phyloP scores from a whole-genome alignment of 1,140 invertebrate genomes.

The Drosophila erecta region DNA sequence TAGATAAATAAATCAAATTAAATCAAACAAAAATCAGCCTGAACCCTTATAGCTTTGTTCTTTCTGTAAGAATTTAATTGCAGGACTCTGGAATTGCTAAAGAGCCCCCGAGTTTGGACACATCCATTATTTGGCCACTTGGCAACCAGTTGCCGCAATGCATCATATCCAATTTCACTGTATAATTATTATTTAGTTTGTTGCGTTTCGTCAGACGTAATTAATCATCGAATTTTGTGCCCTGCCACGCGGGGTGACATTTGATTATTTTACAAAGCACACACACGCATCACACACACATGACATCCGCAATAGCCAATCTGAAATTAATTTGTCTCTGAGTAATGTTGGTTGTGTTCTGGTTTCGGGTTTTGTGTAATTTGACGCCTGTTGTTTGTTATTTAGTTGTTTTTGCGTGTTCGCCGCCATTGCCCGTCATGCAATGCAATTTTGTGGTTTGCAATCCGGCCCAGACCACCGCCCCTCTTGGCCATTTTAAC shows the following conservation, averaged over 20 bases:
- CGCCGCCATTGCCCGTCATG: conserved; percentile 66
- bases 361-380: conserved; percentile 76
- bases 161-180: conserved; percentile 6
- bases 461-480: conserved; percentile 24
- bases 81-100: no score
- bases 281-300: conserved; percentile 4
- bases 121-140: no score
- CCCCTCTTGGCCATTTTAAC: no score
- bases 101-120: no score
- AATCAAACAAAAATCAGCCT: no score
- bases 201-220: conserved; percentile 59
- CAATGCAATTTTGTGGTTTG: conserved; percentile 82
- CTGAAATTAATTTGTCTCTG: conserved; percentile 77
- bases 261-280: conserved; percentile 68
- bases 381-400: conserved; percentile 82
- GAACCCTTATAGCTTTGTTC: no score
- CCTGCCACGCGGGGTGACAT: conserved; percentile 59
- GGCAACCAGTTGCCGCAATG: not conserved
- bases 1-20: no score
- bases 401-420: conserved; percentile 77
- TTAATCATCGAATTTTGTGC: conserved; percentile 72
- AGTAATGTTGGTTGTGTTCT: conserved; percentile 35
- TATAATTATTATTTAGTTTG: conserved; percentile 62
- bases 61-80: no score
- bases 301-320: conserved; percentile 55